These are phyloP conservation scores for Cremastinae sp. DNA, from an alignment of 2,888 invertebrate genomes.

Conservation along the genomic window DNA sequence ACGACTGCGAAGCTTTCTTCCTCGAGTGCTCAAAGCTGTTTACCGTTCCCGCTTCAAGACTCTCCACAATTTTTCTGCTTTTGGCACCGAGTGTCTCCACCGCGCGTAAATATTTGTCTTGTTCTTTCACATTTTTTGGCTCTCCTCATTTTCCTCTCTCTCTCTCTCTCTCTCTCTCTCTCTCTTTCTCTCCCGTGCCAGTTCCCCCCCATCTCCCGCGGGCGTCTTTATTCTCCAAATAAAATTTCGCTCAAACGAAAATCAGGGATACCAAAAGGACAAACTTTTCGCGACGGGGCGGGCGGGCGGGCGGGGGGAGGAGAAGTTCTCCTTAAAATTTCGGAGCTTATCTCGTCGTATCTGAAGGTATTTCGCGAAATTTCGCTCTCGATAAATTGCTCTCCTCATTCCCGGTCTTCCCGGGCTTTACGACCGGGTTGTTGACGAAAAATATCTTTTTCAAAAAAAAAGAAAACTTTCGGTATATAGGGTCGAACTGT, in stretches of 20 bases:
- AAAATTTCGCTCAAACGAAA: constrained; percentile 23
- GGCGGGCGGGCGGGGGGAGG: no score
- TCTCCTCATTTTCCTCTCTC: constrained; percentile 7
- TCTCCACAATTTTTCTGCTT: constrained; percentile 43
- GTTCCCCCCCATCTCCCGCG: not conserved
- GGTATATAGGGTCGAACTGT: not conserved
- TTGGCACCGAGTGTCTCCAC: constrained; percentile 52
- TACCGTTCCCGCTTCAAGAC: constrained; percentile 49
- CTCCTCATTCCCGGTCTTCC: constrained; percentile 10
- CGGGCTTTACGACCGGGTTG: constrained; percentile 57
- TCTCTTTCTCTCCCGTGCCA: constrained; percentile 24
- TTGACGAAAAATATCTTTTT: constrained; percentile 61
- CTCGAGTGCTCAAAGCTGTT: constrained; percentile 53
- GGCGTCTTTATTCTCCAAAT: not conserved
- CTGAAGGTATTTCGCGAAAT: not conserved
- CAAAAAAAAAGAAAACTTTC: constrained; percentile 44
- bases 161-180: not conserved
- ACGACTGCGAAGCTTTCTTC: constrained; percentile 43
- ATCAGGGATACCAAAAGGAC: constrained; percentile 11
- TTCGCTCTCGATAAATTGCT: constrained; percentile 11
- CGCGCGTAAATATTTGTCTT: constrained; percentile 50
- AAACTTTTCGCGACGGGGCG: no score
- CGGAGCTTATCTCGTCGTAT: no score
- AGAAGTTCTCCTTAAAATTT: no score
- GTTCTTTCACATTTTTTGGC: constrained; percentile 35